Conservation (phyloP, 2,888 invertebrate species). For the Volucella inflata region DNA sequence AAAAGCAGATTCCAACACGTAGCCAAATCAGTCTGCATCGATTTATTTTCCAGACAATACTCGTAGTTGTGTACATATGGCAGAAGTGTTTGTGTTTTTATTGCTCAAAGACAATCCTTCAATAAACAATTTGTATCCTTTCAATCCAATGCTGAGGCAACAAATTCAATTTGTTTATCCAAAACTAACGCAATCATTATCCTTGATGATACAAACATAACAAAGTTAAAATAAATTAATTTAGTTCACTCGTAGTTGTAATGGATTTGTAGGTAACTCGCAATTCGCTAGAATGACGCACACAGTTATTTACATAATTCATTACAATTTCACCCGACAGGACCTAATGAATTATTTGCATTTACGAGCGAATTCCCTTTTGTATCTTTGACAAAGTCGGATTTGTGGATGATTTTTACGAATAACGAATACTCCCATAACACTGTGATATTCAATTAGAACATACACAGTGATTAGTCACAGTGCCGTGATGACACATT, state of each 20-base stretch:
- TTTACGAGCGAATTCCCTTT: slow-evolving; percentile 2
- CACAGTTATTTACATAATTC: slow-evolving; percentile 44
- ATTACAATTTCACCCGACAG: slow-evolving; percentile 28
- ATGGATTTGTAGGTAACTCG: neutral
- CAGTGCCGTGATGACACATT: slow-evolving; percentile 34
- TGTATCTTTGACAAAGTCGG: too few relatives aligned
- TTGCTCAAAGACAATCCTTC: too few relatives aligned
- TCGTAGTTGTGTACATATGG: too few relatives aligned
- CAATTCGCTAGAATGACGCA: slow-evolving; percentile 1
- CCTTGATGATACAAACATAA: neutral
- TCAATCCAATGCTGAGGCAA: too few relatives aligned
- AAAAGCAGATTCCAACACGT: too few relatives aligned
- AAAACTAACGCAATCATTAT: neutral
- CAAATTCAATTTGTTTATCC: neutral
- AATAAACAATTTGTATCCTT: too few relatives aligned
- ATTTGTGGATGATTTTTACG: slow-evolving; percentile 2
- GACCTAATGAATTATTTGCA: slow-evolving; percentile 56
- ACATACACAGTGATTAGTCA: slow-evolving; percentile 40
- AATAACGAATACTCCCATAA: neutral
- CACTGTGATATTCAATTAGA: slow-evolving; percentile 27
- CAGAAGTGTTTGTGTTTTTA: too few relatives aligned
- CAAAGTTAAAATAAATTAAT: slow-evolving; percentile 17
- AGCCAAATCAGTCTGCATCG: too few relatives aligned
- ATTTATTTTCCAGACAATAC: too few relatives aligned
- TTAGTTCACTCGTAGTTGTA: neutral